A percentile compares a stretch with the other conserved stretches of the same genome.
phyloP scores from a whole-genome alignment of 2,888 invertebrate genomes.

The Chelonus formosanus region DNA sequence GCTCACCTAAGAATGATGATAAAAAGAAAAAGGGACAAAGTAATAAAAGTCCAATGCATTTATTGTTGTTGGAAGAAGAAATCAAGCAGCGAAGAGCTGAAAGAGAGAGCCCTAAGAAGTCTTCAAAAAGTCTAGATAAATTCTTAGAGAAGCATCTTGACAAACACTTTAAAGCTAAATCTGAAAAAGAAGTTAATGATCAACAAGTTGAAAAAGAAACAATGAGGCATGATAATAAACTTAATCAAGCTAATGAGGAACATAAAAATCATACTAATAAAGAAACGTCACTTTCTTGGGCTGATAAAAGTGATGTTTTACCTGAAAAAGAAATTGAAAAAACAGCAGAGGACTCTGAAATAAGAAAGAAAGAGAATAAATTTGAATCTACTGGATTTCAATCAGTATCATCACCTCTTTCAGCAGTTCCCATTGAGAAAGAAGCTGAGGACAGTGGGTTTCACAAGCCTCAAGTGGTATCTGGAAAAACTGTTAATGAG shows the following conservation, averaged over 20 bases:
- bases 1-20: constrained; percentile 48
- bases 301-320: constrained; percentile 3
- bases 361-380: constrained; percentile 42
- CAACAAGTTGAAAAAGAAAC: constrained; percentile 32
- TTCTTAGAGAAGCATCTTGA: constrained; percentile 68
- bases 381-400: constrained; percentile 20
- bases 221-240: constrained; percentile 10
- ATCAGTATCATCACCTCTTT: constrained; percentile 10
- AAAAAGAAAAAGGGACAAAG: constrained; percentile 50
- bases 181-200: constrained; percentile 36
- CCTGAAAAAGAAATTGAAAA: constrained; percentile 34
- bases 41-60: constrained; percentile 54
- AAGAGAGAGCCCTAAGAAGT: constrained; percentile 70
- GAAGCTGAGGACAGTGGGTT: constrained; percentile 25
- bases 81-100: constrained; percentile 63
- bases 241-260: constrained; percentile 27
- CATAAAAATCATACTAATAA: constrained; percentile 34
- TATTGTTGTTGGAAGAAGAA: constrained; percentile 59
- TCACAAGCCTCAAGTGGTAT: constrained; percentile 26
- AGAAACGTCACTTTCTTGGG: neutral
- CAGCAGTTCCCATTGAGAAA: constrained; percentile 1
- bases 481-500: constrained; percentile 18
- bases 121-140: constrained; percentile 70
- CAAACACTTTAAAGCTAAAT: constrained; percentile 51
- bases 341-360: constrained; percentile 41